Evolutionary conservation across 2,113 vertebrate species (phyloP).

Genomic region (Epinephelus cyanopodus): DNA sequence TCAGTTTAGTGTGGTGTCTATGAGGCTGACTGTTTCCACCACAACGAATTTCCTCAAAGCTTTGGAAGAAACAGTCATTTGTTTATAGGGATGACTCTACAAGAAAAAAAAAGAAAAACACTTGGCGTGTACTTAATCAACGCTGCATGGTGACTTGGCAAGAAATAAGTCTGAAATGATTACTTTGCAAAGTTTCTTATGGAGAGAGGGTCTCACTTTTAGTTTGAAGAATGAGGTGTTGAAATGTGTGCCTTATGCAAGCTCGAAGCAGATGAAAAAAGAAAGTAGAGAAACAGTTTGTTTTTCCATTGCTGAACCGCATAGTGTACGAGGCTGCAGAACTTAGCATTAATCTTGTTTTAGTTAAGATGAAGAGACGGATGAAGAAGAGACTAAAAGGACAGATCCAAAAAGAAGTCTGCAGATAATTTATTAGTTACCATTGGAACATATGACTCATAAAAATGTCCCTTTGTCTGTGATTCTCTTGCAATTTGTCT

Average conservation of each 20-base stretch:
- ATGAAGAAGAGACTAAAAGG: neutral
- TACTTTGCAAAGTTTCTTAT: conserved; percentile 17
- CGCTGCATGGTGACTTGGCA: conserved; percentile 24
- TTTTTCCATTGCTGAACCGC: conserved; percentile 23
- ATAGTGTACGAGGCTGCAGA: neutral
- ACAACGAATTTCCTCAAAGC: neutral
- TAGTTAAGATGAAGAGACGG: conserved; percentile 24
- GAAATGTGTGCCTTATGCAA: conserved; percentile 16
- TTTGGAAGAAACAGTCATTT: conserved; percentile 9
- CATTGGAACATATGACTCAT: conserved; percentile 19
- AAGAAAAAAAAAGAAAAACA: neutral
- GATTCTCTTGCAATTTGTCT: conserved; percentile 9
- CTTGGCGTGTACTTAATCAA: neutral
- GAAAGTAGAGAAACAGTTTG: conserved; percentile 12
- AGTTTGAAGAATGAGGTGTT: conserved; percentile 9
- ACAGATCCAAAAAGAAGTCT: conserved; percentile 6
- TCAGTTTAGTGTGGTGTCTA: conserved; percentile 6
- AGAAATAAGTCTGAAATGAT: conserved; percentile 18
- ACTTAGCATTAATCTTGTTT: conserved; percentile 23
- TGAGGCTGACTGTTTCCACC: conserved; percentile 2
- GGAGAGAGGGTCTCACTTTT: neutral
- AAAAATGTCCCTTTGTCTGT: conserved; percentile 7
- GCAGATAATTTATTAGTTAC: conserved; percentile 31
- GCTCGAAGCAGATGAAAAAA: neutral
- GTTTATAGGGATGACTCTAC: conserved; percentile 15